Base-by-base conservation (phyloP, 2,113 vertebrate genomes). In the Phasianus colchicus region DNA sequence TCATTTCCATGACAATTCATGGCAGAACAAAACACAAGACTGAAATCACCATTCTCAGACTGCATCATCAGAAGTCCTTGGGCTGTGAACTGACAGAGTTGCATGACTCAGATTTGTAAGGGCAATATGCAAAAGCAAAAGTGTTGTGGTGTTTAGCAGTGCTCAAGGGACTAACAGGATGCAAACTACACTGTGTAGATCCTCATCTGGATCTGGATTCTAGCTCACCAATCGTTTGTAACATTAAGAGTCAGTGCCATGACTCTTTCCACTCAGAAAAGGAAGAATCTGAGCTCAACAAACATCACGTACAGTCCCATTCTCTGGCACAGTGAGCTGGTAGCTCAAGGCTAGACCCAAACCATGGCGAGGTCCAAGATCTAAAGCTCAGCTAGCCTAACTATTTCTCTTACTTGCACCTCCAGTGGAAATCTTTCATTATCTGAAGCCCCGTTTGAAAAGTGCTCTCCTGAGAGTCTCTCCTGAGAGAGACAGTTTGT, bases 391-490 rank as follows among this genome's bases (percentile, higher is more conserved):
- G 64, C 40, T 52, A 71, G 63, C 21, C 13, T 65, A 78, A 52
- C 61, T 69, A 77, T 75, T 92, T 86, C 61, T 92, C 58, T 57
- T 83, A 89, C 76, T 45, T 91, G 48, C 36, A 77, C 16, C 13
- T 72, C 50, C 66, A 64, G 42, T 79, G 24, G 40, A 89, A 89
- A 76, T 40, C 4, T 58, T 86, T 75, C 63, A 34, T 90, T 78
- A 65, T 81, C 74, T 86, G 85, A 92, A 90, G 66, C 4, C n/a
- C 11, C 52, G 50, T 48, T 5, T 82, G 83, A 86, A 95, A 93
- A 61, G 83, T 72, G 12, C 30, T 50, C 24, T 83, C 83, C 17
- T 58, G 57, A 72, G 45, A 58, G 73, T 5, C 38, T 38, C 38
- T 38, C 38, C 38, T 38, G 43, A 83, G 77, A 82, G 29, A 83